Evolutionary conservation across 2,797 vertebrate species (phyloP), one percentile per base, ranked within the genome.

Genomic region (Aselliscus stoliczkanus): DNA sequence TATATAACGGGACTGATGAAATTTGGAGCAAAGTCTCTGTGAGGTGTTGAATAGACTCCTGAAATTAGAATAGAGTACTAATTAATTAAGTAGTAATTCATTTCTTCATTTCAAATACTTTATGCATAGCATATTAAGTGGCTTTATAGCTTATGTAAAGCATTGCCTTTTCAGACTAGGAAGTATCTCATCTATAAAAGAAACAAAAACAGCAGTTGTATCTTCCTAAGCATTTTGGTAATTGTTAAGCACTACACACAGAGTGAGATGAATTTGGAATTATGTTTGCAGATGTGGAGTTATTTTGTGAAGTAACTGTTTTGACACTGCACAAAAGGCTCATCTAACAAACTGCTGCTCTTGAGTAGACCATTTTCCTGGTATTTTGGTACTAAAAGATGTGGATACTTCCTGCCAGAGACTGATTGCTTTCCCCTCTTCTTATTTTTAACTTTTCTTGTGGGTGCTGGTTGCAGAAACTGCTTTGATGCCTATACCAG

Each of bases 381-480:
- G 58, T 5, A 44, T 75, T 70, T 67, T 34, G 39, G 5, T 64
- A 3, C 34, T 73, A 21, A 76, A 47, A 60, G n/a, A 44, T 39
- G 4, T 34, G 9, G 17, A 17, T 13, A 29, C 20, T 39, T 42
- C 7, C 21, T 31, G 50, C 8, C 8, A 31, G 21, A 90, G 25
- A 9, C 11, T 47, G 5, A 64, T 29, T 60, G n/a, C 31, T 77
- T 76, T 34, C 14, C 5, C 12, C 1, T 47, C 1, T 77, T 82
- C 21, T 70, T 79, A n/a, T 65, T 82, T 90, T 93, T 65, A 44
- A 60, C 31, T 70, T 58, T n/a, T 60, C 34, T 67, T 85, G 58
- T 92, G 17, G 77, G 31, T 83, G n/a, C 12, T 94, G 21, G 1
- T 77, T 93, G 25, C 62, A 95, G 95, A 96, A 76, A 90, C 39